Evolutionary conservation across 37 sponge, comb jelly and placozoan genomes (phyloP).

Genomic region (Tethya wilhelma): DNA sequence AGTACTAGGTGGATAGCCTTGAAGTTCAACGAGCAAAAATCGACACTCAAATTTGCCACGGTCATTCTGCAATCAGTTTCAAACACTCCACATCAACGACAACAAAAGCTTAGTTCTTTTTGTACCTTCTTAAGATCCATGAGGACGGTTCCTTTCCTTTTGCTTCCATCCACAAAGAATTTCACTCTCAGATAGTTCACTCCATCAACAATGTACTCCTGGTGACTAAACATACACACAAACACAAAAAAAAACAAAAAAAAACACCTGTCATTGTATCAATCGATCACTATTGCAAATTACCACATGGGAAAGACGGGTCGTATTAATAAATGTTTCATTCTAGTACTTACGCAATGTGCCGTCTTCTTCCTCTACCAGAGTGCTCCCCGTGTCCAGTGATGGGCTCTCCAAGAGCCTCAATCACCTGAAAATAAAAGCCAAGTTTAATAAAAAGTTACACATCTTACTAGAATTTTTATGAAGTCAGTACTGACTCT

Average conservation of each 20-base stretch:
- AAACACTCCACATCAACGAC: neutral
- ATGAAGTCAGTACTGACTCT: constrained; percentile 24
- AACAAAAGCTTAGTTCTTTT: neutral
- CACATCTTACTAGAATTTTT: neutral
- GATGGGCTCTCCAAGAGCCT: constrained; percentile 71
- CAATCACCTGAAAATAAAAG: constrained; percentile 36
- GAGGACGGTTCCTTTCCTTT: constrained; percentile 63
- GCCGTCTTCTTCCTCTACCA: constrained; percentile 76
- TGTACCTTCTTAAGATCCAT: constrained; percentile 78
- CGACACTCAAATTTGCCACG: constrained; percentile 75
- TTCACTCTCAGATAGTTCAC: constrained; percentile 72
- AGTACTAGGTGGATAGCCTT: constrained; percentile 61
- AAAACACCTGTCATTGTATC: neutral
- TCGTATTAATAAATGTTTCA: neutral
- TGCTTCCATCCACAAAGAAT: constrained; percentile 81
- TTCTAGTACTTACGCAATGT: constrained; percentile 43
- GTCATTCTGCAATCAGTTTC: constrained; percentile 56
- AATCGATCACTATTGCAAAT: neutral
- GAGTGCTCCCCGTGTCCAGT: constrained; percentile 75
- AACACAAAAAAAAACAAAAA: neutral
- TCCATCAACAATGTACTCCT: constrained; percentile 77
- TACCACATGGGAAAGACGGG: neutral
- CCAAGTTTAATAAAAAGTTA: neutral
- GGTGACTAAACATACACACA: constrained; percentile 36
- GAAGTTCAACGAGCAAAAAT: constrained; percentile 74